These are phyloP conservation scores for Tenodera sinensis DNA, from an alignment of 2,888 invertebrate species.

Conservation along the genomic window DNA sequence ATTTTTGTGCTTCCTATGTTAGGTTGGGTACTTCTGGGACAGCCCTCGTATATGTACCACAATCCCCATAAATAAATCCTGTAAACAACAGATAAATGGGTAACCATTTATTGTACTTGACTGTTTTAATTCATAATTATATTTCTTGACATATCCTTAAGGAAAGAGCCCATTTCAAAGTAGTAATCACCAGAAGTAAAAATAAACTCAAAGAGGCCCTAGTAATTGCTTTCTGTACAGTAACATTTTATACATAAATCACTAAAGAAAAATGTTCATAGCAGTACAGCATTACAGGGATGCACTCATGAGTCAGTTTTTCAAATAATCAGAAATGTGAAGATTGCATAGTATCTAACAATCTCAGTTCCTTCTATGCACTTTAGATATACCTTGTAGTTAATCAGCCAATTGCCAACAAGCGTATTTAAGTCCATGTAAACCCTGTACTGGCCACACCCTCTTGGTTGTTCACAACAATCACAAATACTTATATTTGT, in stretches of 20 bases:
- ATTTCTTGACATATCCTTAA: neutral
- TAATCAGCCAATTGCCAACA: neutral
- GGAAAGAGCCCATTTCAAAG: neutral
- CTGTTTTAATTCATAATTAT: neutral
- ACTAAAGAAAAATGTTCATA: neutral
- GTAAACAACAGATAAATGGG: neutral
- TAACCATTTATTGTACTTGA: neutral
- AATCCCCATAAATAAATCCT: neutral
- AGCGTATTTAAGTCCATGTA: neutral
- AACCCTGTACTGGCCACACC: neutral
- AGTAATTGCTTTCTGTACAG: neutral
- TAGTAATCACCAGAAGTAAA: neutral
- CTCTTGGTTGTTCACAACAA: neutral
- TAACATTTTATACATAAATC: neutral
- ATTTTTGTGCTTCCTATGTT: no score
- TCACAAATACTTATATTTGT: no score
- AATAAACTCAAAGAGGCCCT: neutral
- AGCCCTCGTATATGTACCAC: neutral
- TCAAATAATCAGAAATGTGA: neutral
- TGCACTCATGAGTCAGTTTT: neutral
- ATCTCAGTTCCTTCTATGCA: neutral
- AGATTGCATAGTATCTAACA: neutral
- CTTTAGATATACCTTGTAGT: neutral
- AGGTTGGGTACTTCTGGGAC: no score
- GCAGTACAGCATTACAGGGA: neutral